Evolutionary conservation across 2,888 invertebrate genomes (phyloP), one percentile per base, ranked within the genome.

Genomic region (Drosophila leonis): DNA sequence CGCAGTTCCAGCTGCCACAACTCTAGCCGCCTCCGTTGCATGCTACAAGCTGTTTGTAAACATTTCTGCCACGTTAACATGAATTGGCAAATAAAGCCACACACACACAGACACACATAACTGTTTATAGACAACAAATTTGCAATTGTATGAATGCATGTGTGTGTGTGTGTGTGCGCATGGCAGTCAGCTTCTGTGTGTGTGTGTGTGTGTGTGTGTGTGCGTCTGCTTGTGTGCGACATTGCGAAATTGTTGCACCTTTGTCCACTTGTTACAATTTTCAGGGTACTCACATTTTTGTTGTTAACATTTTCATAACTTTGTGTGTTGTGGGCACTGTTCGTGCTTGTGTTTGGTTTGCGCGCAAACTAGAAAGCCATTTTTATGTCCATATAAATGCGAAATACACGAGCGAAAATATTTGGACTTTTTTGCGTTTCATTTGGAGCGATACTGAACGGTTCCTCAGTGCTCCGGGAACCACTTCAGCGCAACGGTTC

Each of bases 321-420:
- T 89, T 90, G 65, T 89, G 84, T 87, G 64, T 90, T 91, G 76
- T 60, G 81, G 90, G 92, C 92, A 92, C 92, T 70, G 80, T n/a
- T 52, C 39, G 92, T 92, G 92, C 92, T 54, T 65, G 27, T 84
- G 82, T 81, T 80, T 91, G 85, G 91, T 87, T 89, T 83, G 74
- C 80, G 89, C 83, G 85, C 84, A 88, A 74, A 95, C 95, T 97
- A 97, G 94, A 95, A 94, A 95, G 94, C 95, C 96, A 97, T 97
- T 94, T 94, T 95, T 94, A 94, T 93, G 94, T 94, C 93, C 86
- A 91, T 81, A 92, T 91, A 91, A 92, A 91, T 90, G 90, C 91
- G 79, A 78, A 75, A 90, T 83, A 83, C 75, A 80, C 84, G 73
- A 73, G 57, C 72, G 74, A 80, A 64, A 86, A 88, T 84, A 89